Evolutionary conservation across 2,888 invertebrate species (phyloP).

Genomic region (Salticus scenicus): DNA sequence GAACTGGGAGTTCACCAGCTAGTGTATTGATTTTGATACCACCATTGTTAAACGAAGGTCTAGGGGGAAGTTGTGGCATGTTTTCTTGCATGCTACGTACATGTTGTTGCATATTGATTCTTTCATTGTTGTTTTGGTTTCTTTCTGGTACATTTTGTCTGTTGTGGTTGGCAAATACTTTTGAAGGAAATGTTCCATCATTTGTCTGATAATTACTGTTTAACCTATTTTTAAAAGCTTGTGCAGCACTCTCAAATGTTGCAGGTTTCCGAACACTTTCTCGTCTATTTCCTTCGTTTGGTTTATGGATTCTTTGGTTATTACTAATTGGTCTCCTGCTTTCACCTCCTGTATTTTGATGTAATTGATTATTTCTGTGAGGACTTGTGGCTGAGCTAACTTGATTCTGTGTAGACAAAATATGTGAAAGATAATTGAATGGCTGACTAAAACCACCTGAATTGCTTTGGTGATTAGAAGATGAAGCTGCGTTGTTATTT

Average conservation of each 20-base stretch:
- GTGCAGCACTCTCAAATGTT: background rate
- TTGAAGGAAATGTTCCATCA: background rate
- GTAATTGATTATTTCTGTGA: background rate
- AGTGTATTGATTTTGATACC: background rate
- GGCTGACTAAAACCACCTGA: background rate
- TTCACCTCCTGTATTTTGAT: background rate
- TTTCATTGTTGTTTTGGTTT: background rate
- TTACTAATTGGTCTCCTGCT: background rate
- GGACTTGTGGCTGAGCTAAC: background rate
- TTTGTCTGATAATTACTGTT: background rate
- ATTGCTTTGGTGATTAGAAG: background rate
- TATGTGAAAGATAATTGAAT: background rate
- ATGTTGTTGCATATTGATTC: background rate
- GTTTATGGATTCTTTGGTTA: background rate
- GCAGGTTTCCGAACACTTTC: conserved; percentile 1
- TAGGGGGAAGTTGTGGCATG: conserved; percentile 1
- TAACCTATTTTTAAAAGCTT: background rate
- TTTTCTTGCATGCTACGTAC: background rate
- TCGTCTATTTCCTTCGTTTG: background rate
- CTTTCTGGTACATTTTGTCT: background rate
- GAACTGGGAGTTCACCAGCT: background rate
- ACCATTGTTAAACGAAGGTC: background rate
- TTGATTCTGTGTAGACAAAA: background rate
- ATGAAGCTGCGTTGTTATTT: background rate
- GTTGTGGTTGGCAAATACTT: background rate